phyloP scores from a whole-genome alignment of 2,888 invertebrate species.

The Heliothis peltigera region DNA sequence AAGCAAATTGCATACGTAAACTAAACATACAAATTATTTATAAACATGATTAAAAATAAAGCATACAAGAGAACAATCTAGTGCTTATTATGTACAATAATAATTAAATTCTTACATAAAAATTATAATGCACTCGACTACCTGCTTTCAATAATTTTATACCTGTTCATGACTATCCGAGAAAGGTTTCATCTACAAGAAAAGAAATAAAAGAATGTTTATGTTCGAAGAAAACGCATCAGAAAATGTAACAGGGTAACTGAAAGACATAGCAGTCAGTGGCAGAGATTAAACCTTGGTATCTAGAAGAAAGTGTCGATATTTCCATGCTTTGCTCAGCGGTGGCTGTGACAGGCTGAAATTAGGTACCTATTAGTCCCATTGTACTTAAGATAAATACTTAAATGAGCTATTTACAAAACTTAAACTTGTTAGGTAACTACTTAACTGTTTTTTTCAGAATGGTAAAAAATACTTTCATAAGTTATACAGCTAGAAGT shows the following conservation, averaged over 20 bases:
- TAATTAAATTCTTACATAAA: slow-evolving; percentile 70
- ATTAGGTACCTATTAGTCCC: slow-evolving; percentile 19
- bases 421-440: not conserved
- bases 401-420: slow-evolving; percentile 12
- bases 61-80: slow-evolving; percentile 64
- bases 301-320: slow-evolving; percentile 8
- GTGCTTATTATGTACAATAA: slow-evolving; percentile 69
- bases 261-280: slow-evolving; percentile 25
- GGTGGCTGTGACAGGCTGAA: slow-evolving; percentile 33
- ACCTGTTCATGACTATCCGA: slow-evolving; percentile 90
- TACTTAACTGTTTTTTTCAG: not conserved
- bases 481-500: no score
- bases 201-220: slow-evolving; percentile 77
- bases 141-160: slow-evolving; percentile 79
- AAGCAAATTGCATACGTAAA: slow-evolving; percentile 62
- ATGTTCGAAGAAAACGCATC: slow-evolving; percentile 51
- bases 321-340: slow-evolving; percentile 37
- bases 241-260: slow-evolving; percentile 34
- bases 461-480: no score
- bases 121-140: slow-evolving; percentile 78
- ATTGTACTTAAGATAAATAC: slow-evolving; percentile 17
- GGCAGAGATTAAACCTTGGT: slow-evolving; percentile 15
- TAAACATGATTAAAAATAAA: slow-evolving; percentile 60
- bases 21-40: slow-evolving; percentile 55
- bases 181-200: slow-evolving; percentile 89